These are phyloP conservation scores for Drosophila lacertosa DNA, from an alignment of 1,140 invertebrate species.

Conservation along the genomic window DNA sequence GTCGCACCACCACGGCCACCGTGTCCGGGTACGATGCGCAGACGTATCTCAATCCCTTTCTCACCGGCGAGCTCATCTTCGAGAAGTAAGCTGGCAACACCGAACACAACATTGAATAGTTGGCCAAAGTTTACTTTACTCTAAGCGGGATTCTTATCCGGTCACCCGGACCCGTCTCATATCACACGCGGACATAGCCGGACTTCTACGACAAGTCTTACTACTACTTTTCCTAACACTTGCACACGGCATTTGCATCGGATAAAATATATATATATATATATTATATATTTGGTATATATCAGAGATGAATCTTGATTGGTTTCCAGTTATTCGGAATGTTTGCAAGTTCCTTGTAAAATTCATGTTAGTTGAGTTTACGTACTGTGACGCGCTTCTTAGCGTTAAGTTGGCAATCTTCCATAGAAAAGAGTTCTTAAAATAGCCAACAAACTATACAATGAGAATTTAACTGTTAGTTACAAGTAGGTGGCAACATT, in stretches of 20 bases:
- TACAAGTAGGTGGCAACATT: too few relatives aligned
- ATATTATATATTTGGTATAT: background rate
- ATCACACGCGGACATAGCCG: slow-evolving; percentile 32
- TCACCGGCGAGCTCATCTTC: slow-evolving; percentile 80
- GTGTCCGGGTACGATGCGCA: slow-evolving; percentile 78
- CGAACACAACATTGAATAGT: slow-evolving; percentile 9
- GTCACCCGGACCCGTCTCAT: slow-evolving; percentile 32
- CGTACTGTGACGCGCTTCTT: too few relatives aligned
- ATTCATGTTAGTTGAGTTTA: background rate
- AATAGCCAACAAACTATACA: too few relatives aligned
- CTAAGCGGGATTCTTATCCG: background rate
- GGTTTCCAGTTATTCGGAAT: background rate
- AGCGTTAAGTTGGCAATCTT: too few relatives aligned
- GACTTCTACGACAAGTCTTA: background rate
- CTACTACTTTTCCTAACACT: background rate
- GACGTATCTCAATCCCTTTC: slow-evolving; percentile 79
- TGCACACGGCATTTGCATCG: slow-evolving; percentile 20
- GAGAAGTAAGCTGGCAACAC: slow-evolving; percentile 75
- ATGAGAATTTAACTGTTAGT: too few relatives aligned
- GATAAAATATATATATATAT: background rate
- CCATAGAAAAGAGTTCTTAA: too few relatives aligned
- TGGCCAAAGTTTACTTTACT: slow-evolving; percentile 35
- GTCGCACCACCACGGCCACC: slow-evolving; percentile 66
- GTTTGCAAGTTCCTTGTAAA: background rate
- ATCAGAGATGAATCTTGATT: background rate